Evolutionary conservation across 23 tunicate genomes (phyloP).

Genomic region (Aplidium turbinatum): DNA sequence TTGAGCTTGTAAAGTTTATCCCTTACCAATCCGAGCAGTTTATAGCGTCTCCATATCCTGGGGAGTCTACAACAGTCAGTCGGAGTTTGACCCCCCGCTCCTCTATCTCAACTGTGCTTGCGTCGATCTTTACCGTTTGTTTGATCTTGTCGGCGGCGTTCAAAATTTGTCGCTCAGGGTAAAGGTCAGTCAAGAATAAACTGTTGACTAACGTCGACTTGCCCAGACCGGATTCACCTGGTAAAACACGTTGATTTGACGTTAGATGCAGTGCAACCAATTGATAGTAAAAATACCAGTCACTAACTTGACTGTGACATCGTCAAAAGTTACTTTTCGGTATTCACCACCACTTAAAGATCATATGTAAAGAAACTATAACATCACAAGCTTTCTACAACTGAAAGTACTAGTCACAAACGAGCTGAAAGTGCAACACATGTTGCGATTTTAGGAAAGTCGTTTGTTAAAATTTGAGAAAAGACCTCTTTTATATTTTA

Average conservation of each 20-base stretch:
- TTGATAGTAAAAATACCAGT: neutral
- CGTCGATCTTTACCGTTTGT: conserved; percentile 99
- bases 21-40: conserved; percentile 93
- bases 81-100: conserved; percentile 98
- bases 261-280: neutral
- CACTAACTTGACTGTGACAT: too few species aligned
- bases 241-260: neutral
- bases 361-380: too few species aligned
- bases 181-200: conserved; percentile 91
- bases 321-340: too few species aligned
- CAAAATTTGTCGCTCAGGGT: conserved; percentile 84
- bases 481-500: too few species aligned
- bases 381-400: too few species aligned
- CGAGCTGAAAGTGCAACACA: too few species aligned
- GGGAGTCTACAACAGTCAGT: conserved; percentile 98
- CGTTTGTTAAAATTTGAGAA: too few species aligned
- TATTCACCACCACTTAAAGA: too few species aligned
- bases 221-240: conserved; percentile 99
- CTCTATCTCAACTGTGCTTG: conserved; percentile 98
- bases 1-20: too few species aligned
- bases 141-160: conserved; percentile 92
- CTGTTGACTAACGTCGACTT: conserved; percentile 98
- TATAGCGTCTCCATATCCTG: conserved; percentile 99
- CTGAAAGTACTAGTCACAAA: too few species aligned
- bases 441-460: too few species aligned